Percentiles rank a stretch among this genome's conserved stretches.
Conservation (phyloP, 2,888 invertebrate species). For the Rhingia campestris region DNA sequence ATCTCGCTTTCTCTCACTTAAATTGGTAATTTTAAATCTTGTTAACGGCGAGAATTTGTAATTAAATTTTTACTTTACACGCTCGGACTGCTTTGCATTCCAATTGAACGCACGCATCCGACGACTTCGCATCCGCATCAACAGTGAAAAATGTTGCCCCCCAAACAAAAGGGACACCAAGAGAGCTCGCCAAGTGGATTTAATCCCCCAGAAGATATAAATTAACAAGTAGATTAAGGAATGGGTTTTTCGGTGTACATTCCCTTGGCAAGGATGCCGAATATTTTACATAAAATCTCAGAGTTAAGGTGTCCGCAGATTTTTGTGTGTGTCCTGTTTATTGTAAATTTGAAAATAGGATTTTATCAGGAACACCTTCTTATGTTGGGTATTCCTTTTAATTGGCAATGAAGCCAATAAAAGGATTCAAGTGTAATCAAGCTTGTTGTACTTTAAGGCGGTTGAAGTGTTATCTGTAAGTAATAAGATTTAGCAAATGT, state of each 20-base stretch:
- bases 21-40: slow-evolving; percentile 73
- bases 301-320: slow-evolving; percentile 44
- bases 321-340: slow-evolving; percentile 10
- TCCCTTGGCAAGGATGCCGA: slow-evolving; percentile 27
- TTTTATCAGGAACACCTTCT: slow-evolving; percentile 44
- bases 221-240: slow-evolving; percentile 69
- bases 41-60: slow-evolving; percentile 73
- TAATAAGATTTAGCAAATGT: slow-evolving; percentile 6
- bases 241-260: slow-evolving; percentile 24
- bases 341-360: slow-evolving; percentile 21
- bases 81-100: slow-evolving; percentile 62
- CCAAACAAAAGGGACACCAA: not conserved
- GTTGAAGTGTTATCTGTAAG: slow-evolving; percentile 24
- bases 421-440: slow-evolving; percentile 62
- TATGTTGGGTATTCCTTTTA: slow-evolving; percentile 35
- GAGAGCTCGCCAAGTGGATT: slow-evolving; percentile 32
- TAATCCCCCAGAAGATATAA: slow-evolving; percentile 67
- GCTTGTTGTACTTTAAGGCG: slow-evolving; percentile 38
- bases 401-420: slow-evolving; percentile 64
- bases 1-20: slow-evolving; percentile 56
- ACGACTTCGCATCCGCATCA: slow-evolving; percentile 1
- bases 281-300: slow-evolving; percentile 51
- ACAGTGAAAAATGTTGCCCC: not conserved
- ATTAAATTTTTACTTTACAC: slow-evolving; percentile 65
- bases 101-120: slow-evolving; percentile 58